Percentiles rank a stretch among this genome's conserved stretches.
These are phyloP conservation scores for Dinomys branickii DNA, from an alignment of 2,113 vertebrate genomes.

Conservation along the genomic window DNA sequence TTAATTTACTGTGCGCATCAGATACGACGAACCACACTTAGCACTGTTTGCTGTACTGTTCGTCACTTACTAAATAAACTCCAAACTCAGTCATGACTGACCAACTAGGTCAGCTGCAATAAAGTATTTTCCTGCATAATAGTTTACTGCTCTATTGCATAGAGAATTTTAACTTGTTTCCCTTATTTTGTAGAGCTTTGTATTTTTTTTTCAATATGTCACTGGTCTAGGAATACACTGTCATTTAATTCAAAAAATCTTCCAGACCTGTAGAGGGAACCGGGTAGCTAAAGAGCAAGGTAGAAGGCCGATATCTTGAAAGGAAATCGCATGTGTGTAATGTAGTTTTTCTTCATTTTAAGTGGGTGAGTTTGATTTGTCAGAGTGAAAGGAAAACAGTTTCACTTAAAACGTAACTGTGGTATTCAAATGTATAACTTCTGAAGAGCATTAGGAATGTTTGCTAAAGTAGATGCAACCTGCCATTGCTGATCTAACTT, in stretches of 20 bases:
- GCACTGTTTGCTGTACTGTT: neutral
- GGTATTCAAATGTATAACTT: neutral
- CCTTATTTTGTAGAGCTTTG: neutral
- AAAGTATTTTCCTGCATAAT: neutral
- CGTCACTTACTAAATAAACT: neutral
- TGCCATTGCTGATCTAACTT: neutral
- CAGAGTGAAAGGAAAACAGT: neutral
- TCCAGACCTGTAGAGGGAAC: neutral
- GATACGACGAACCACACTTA: neutral
- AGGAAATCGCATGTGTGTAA: neutral
- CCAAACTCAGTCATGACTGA: neutral
- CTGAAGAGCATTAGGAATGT: neutral
- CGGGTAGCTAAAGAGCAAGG: neutral
- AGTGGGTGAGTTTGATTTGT: neutral
- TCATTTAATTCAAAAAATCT: neutral
- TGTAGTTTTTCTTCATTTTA: neutral
- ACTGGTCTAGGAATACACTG: neutral
- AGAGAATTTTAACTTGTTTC: neutral
- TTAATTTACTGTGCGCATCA: slow-evolving; percentile 4
- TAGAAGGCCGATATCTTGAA: neutral
- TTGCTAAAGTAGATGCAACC: neutral
- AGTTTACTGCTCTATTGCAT: neutral
- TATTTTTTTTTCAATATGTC: slow-evolving; percentile 37
- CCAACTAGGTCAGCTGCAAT: neutral
- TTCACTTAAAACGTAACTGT: neutral